A percentile compares a stretch with the other conserved stretches of the same genome.
phyloP scores from a whole-genome alignment of 2,797 vertebrate genomes.

The Hypotaenidia philippensis region DNA sequence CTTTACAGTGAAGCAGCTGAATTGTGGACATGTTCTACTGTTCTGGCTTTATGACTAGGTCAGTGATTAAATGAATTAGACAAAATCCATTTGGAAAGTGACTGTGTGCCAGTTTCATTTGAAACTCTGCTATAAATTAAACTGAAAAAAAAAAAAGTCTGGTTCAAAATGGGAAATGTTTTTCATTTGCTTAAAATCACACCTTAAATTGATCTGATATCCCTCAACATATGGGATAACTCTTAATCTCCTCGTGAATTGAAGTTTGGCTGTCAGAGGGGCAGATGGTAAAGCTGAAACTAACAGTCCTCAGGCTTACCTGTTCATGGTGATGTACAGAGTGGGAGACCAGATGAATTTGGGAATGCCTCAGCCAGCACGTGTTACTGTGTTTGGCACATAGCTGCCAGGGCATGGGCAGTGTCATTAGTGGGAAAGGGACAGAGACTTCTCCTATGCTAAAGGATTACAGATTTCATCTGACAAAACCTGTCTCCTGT shows the following conservation, averaged over 20 bases:
- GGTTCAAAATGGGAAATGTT: background rate
- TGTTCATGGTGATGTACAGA: background rate
- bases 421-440: background rate
- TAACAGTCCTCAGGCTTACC: background rate
- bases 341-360: background rate
- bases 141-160: background rate
- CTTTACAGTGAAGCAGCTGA: background rate
- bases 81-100: conserved; percentile 8
- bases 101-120: background rate
- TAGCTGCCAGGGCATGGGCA: background rate
- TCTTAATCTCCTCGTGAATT: background rate
- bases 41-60: background rate
- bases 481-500: background rate
- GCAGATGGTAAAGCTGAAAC: background rate
- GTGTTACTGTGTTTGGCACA: background rate
- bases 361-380: background rate
- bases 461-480: background rate
- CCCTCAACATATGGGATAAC: background rate
- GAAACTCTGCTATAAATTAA: background rate
- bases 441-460: background rate
- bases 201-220: background rate
- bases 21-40: background rate
- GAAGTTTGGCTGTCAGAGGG: background rate
- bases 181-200: background rate
- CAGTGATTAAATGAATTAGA: background rate